Evolutionary conservation across 2,888 invertebrate genomes (phyloP).

Genomic region (Campopleginae sp.): DNA sequence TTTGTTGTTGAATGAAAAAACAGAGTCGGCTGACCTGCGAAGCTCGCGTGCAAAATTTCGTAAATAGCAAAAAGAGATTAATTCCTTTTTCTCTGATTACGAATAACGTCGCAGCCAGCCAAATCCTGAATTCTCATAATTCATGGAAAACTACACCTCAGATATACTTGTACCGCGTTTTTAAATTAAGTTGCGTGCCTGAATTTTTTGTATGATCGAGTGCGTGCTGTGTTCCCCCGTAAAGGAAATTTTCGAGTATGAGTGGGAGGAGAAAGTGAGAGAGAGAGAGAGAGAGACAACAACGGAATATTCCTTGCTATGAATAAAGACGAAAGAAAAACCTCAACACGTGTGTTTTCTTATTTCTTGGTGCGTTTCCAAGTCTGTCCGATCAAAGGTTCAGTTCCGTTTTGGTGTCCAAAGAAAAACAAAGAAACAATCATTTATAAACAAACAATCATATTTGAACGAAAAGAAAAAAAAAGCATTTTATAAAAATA

Average conservation of each 20-base stretch:
- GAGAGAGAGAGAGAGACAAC: slow-evolving; percentile 76
- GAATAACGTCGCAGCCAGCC: slow-evolving; percentile 56
- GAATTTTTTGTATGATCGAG: slow-evolving; percentile 78
- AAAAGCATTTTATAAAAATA: slow-evolving; percentile 34
- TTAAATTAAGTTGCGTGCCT: slow-evolving; percentile 82
- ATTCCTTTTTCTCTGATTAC: slow-evolving; percentile 61
- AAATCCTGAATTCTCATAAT: slow-evolving; percentile 32
- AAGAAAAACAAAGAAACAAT: slow-evolving; percentile 56
- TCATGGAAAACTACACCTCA: slow-evolving; percentile 41
- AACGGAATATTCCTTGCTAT: slow-evolving; percentile 83
- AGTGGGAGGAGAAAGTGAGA: slow-evolving; percentile 76
- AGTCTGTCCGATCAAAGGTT: slow-evolving; percentile 84
- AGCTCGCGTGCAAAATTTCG: slow-evolving; percentile 25
- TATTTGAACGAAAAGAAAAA: slow-evolving; percentile 44
- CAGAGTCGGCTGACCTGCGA: slow-evolving; percentile 33
- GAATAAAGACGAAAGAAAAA: slow-evolving; percentile 72
- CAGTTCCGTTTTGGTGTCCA: slow-evolving; percentile 87
- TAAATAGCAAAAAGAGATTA: not conserved
- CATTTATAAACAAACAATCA: slow-evolving; percentile 57
- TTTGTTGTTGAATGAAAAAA: slow-evolving; percentile 59
- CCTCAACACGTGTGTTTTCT: slow-evolving; percentile 80
- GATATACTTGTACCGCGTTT: slow-evolving; percentile 64
- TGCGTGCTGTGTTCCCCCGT: slow-evolving; percentile 74
- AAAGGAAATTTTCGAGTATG: slow-evolving; percentile 71
- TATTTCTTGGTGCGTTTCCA: slow-evolving; percentile 85